Percentiles rank a stretch among this genome's conserved stretches.
These are phyloP conservation scores for Cherax destructor DNA, from an alignment of 1,140 invertebrate species.

Conservation along the genomic window DNA sequence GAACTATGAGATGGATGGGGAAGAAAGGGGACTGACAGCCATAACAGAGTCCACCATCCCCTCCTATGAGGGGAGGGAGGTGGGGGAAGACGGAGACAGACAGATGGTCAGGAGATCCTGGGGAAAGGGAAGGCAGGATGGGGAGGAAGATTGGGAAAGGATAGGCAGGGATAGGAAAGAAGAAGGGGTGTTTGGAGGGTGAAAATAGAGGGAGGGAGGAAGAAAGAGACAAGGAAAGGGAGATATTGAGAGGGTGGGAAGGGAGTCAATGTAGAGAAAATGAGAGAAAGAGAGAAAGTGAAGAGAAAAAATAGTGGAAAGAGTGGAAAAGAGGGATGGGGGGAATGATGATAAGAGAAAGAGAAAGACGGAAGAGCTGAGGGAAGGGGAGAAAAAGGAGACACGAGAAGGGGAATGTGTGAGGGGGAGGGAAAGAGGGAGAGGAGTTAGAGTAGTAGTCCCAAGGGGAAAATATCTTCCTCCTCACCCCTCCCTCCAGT, in stretches of 20 bases:
- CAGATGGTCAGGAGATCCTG: too few species aligned
- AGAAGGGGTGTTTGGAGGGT: too few species aligned
- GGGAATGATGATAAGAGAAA: neutral
- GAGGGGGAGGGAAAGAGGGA: conserved; percentile 14
- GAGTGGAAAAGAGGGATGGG: neutral
- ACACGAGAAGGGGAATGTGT: neutral
- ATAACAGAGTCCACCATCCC: too few species aligned
- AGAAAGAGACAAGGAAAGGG: neutral
- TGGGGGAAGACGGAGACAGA: too few species aligned
- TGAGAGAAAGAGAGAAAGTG: neutral
- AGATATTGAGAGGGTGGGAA: neutral
- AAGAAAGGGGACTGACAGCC: neutral
- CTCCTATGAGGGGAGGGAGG: too few species aligned
- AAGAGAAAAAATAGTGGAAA: neutral
- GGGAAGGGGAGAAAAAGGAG: neutral
- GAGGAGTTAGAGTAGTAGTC: conserved; percentile 29
- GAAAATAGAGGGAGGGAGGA: neutral
- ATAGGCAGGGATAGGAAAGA: too few species aligned
- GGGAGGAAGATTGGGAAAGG: too few species aligned
- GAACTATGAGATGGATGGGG: neutral
- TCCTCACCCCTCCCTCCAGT: neutral
- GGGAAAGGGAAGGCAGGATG: too few species aligned
- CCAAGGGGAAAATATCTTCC: conserved; percentile 2
- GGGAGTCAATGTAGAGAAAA: neutral
- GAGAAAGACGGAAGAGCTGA: neutral